phyloP scores from a whole-genome alignment of 2,888 invertebrate genomes.

The Meganola albula region DNA sequence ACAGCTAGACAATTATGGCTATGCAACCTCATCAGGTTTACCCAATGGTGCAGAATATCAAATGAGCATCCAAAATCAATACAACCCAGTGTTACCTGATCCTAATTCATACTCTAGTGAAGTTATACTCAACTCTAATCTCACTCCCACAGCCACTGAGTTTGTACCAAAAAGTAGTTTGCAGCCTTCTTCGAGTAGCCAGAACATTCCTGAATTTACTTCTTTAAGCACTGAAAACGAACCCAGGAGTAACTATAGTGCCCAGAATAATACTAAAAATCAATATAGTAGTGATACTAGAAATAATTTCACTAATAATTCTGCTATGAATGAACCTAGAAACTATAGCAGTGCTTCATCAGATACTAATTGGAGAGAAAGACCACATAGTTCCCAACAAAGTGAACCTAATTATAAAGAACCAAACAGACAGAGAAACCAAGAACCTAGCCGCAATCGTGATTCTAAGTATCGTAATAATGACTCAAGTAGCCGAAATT shows the following conservation, averaged over 20 bases:
- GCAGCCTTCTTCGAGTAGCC: constrained; percentile 36
- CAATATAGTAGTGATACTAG: constrained; percentile 23
- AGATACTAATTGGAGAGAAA: constrained; percentile 59
- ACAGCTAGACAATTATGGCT: constrained; percentile 41
- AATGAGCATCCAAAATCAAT: constrained; percentile 38
- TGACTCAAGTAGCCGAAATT: constrained; percentile 25
- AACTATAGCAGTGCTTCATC: constrained; percentile 43
- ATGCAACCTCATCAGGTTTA: constrained; percentile 37
- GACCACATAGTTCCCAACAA: constrained; percentile 40
- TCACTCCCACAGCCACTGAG: constrained; percentile 77
- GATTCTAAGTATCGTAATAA: constrained; percentile 31
- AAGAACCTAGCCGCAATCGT: constrained; percentile 33
- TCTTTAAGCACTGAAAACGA: constrained; percentile 28
- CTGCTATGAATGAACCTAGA: constrained; percentile 22
- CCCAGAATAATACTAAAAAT: constrained; percentile 15
- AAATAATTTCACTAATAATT: constrained; percentile 19
- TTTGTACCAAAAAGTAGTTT: constrained; percentile 71
- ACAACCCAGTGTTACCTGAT: constrained; percentile 33
- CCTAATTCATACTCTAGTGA: constrained; percentile 43
- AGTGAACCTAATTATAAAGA: constrained; percentile 25
- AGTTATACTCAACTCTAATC: constrained; percentile 65
- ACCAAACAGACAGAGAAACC: constrained; percentile 32
- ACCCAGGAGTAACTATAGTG: constrained; percentile 20
- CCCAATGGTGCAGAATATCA: constrained; percentile 41
- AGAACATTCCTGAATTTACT: constrained; percentile 39